A percentile compares a stretch with the other conserved stretches of the same genome.
Evolutionary conservation across 2,797 vertebrate genomes (phyloP).

Genomic region (Myripristis murdjan): DNA sequence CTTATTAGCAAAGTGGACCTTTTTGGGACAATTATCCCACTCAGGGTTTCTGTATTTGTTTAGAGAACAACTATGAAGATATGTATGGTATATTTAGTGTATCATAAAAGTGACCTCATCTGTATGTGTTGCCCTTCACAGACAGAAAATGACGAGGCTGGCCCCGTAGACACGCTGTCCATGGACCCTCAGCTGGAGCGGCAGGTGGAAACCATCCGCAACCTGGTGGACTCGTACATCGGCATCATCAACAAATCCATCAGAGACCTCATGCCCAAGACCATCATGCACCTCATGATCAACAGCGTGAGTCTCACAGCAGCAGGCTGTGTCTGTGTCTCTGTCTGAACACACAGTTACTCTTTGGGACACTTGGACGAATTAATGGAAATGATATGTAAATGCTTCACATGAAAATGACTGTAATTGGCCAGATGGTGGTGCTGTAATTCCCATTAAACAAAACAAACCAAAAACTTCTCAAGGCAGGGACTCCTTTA

Average conservation of each 20-base stretch:
- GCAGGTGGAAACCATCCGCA: constrained; percentile 97
- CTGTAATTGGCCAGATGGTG: too few species aligned
- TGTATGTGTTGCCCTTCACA: constrained; percentile 38
- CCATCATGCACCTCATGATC: constrained; percentile 99
- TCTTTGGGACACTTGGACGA: too few species aligned
- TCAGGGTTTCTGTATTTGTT: neutral
- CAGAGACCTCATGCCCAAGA: constrained; percentile 97
- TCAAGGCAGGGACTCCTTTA: too few species aligned
- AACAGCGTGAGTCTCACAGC: constrained; percentile 90
- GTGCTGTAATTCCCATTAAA: too few species aligned
- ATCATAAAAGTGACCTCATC: neutral
- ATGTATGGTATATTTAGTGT: neutral
- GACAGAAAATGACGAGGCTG: constrained; percentile 88
- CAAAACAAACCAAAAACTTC: too few species aligned
- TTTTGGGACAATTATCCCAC: neutral
- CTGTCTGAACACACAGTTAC: too few species aligned
- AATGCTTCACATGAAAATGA: too few species aligned
- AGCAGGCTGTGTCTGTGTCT: neutral
- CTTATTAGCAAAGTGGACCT: constrained; percentile 1
- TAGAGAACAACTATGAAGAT: neutral
- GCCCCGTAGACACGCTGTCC: constrained; percentile 91
- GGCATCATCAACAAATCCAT: constrained; percentile 96
- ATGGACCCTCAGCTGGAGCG: constrained; percentile 98
- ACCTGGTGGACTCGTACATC: constrained; percentile 96
- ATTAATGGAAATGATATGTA: too few species aligned